Conservation (phyloP, 2,113 vertebrate genomes). For the Takifugu flavidus region DNA sequence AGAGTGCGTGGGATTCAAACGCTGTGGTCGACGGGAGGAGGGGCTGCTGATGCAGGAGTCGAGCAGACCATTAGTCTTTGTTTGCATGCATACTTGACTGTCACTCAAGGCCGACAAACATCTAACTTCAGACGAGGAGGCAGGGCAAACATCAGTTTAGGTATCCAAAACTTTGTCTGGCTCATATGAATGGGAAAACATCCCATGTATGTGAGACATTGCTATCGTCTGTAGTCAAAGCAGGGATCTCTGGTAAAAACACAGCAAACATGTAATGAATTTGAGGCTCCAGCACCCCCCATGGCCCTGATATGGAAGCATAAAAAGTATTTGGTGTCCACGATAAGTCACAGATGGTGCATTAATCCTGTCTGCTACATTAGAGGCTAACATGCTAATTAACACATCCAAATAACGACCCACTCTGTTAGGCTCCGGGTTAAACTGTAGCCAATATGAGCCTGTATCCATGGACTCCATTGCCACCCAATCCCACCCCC, state of each 20-base stretch:
- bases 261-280: conserved; percentile 22
- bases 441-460: conserved; percentile 60
- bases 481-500: conserved; percentile 29
- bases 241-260: conserved; percentile 41
- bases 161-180: conserved; percentile 54
- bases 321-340: neutral
- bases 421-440: conserved; percentile 48
- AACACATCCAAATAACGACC: conserved; percentile 26
- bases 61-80: conserved; percentile 39
- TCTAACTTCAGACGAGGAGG: conserved; percentile 31
- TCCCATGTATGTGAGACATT: conserved; percentile 45
- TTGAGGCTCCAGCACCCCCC: conserved; percentile 5
- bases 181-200: conserved; percentile 54
- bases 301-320: no score
- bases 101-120: conserved; percentile 57
- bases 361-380: conserved; percentile 1
- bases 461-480: conserved; percentile 25
- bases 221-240: conserved; percentile 58
- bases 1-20: conserved; percentile 44
- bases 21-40: conserved; percentile 5
- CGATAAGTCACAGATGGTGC: neutral
- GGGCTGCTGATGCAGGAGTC: conserved; percentile 25
- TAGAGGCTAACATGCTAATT: conserved; percentile 7
- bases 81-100: conserved; percentile 40
- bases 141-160: conserved; percentile 27